Evolutionary conservation across 1,140 invertebrate genomes (phyloP).

Genomic region (Eumaeus atala): DNA sequence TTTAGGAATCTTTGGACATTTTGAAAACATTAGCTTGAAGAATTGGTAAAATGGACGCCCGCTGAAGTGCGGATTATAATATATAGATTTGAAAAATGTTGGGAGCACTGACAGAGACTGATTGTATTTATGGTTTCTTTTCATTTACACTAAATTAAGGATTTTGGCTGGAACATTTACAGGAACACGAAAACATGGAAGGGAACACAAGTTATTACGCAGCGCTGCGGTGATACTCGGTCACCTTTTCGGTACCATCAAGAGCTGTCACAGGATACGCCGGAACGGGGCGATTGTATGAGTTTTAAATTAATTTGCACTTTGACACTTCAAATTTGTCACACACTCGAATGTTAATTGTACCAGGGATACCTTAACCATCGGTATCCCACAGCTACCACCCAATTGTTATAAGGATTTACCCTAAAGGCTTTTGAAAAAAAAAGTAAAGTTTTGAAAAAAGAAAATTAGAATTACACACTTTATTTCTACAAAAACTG

Average conservation of each 20-base stretch:
- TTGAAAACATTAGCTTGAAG: too few species aligned
- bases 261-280: neutral
- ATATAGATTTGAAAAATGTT: slow-evolving; percentile 1
- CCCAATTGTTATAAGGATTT: slow-evolving; percentile 5
- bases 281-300: neutral
- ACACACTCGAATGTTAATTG: too few species aligned
- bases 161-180: neutral
- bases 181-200: neutral
- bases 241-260: neutral
- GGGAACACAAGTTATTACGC: neutral
- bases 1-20: neutral
- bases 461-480: slow-evolving; percentile 5
- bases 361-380: too few species aligned
- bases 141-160: neutral
- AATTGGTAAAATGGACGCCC: too few species aligned
- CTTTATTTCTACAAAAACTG: neutral
- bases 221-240: neutral
- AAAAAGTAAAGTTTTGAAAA: too few species aligned
- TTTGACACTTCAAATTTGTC: too few species aligned
- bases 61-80: too few species aligned
- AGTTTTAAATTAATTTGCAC: too few species aligned
- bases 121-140: slow-evolving; percentile 1
- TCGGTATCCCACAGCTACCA: neutral
- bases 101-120: neutral
- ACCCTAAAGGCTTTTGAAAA: slow-evolving; percentile 4